phyloP scores from a whole-genome alignment of 2,888 invertebrate genomes.

The Dione juno region DNA sequence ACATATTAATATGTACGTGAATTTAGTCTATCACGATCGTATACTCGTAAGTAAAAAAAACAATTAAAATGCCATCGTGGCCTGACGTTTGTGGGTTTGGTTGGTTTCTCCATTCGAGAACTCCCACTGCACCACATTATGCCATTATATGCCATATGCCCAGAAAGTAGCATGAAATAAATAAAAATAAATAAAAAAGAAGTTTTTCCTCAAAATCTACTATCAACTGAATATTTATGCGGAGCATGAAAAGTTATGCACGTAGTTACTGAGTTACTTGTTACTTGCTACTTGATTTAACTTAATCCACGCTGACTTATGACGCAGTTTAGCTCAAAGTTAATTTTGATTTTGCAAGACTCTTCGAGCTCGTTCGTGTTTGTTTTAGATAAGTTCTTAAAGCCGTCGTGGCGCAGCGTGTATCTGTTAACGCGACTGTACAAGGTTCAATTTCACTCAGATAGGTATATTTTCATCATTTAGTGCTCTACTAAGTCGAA shows the following conservation, averaged over 20 bases:
- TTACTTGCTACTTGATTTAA: slow-evolving; percentile 21
- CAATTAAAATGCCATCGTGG: no score
- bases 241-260: slow-evolving; percentile 21
- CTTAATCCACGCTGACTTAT: slow-evolving; percentile 18
- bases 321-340: slow-evolving; percentile 6
- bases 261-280: slow-evolving; percentile 25
- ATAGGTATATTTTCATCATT: no score
- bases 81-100: no score
- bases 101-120: no score
- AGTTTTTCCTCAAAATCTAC: slow-evolving; percentile 1
- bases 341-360: slow-evolving; percentile 14
- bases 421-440: no score
- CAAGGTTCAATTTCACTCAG: no score
- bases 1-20: background rate
- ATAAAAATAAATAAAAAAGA: background rate
- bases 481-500: no score
- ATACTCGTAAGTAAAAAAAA: no score
- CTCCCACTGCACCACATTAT: no score
- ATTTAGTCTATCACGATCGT: no score
- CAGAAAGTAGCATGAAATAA: background rate
- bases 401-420: no score
- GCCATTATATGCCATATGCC: background rate
- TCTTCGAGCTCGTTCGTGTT: background rate
- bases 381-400: background rate
- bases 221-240: slow-evolving; percentile 14